phyloP scores from a whole-genome alignment of 1,140 invertebrate species.

The Diorhabda carinulata region DNA sequence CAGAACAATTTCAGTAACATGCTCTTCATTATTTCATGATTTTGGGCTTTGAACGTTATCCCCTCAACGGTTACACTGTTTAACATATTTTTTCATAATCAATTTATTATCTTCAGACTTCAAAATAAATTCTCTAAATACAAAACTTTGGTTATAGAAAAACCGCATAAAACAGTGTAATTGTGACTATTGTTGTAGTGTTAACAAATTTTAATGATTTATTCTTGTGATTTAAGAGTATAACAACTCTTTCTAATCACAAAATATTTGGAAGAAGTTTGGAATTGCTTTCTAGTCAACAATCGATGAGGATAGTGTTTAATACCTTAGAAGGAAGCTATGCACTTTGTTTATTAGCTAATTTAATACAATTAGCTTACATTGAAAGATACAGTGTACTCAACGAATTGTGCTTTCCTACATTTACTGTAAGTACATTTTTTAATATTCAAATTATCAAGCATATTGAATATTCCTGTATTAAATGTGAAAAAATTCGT shows the following conservation, averaged over 20 bases:
- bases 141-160: too few species aligned
- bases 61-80: too few species aligned
- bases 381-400: slow-evolving; percentile 63
- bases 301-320: slow-evolving; percentile 80
- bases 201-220: too few species aligned
- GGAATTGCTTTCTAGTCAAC: slow-evolving; percentile 72
- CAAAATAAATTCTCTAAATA: too few species aligned
- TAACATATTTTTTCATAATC: too few species aligned
- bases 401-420: slow-evolving; percentile 61
- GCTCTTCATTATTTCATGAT: too few species aligned
- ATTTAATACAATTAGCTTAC: slow-evolving; percentile 70
- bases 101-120: too few species aligned
- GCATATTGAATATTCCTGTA: background rate
- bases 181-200: too few species aligned
- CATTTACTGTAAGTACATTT: slow-evolving; percentile 60
- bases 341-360: slow-evolving; percentile 79
- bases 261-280: slow-evolving; percentile 69
- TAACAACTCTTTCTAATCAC: slow-evolving; percentile 48
- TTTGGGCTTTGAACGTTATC: too few species aligned
- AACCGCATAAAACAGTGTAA: too few species aligned
- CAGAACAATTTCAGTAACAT: too few species aligned
- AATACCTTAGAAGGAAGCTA: slow-evolving; percentile 85
- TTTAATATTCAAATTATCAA: background rate
- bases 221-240: slow-evolving; percentile 27
- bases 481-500: background rate